Conservation (phyloP, 2,888 invertebrate species). For the Dryocosmus kuriphilus region DNA sequence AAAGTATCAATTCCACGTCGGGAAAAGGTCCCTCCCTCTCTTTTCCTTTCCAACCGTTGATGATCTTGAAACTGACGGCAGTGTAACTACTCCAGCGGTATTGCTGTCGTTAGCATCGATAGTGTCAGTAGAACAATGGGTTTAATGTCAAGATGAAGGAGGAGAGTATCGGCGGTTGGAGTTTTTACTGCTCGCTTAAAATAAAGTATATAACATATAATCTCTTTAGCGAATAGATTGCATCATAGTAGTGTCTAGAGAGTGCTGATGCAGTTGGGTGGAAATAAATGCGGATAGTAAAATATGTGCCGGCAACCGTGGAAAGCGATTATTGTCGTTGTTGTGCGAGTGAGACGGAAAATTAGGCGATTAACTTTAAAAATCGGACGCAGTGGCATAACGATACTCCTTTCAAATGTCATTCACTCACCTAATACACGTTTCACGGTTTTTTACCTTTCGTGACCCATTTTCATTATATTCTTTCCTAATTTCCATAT, state of each 20-base stretch:
- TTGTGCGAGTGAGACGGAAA: conserved; percentile 18
- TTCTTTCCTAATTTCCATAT: background rate
- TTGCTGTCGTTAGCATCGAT: conserved; percentile 24
- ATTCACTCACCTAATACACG: conserved; percentile 2
- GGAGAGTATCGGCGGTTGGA: background rate
- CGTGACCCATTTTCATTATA: background rate
- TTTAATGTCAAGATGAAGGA: conserved; percentile 35
- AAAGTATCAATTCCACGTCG: conserved; percentile 4
- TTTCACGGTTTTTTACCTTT: background rate
- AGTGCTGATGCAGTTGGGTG: conserved; percentile 7
- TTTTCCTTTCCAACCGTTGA: conserved; percentile 13
- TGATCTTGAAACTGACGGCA: conserved; percentile 27
- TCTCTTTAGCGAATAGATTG: conserved; percentile 20
- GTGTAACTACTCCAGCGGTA: conserved; percentile 4
- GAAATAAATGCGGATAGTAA: conserved; percentile 14
- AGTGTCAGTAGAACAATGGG: conserved; percentile 35
- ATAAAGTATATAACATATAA: conserved; percentile 14
- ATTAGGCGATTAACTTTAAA: conserved; percentile 15
- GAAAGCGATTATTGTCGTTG: conserved; percentile 1
- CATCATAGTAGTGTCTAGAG: conserved; percentile 21
- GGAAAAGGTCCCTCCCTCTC: conserved; percentile 18
- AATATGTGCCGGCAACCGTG: background rate
- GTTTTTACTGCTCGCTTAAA: conserved; percentile 22
- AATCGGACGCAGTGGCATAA: background rate
- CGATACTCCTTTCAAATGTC: conserved; percentile 30